Evolutionary conservation across 2,797 vertebrate genomes (phyloP).

Genomic region (Falco rusticolus): DNA sequence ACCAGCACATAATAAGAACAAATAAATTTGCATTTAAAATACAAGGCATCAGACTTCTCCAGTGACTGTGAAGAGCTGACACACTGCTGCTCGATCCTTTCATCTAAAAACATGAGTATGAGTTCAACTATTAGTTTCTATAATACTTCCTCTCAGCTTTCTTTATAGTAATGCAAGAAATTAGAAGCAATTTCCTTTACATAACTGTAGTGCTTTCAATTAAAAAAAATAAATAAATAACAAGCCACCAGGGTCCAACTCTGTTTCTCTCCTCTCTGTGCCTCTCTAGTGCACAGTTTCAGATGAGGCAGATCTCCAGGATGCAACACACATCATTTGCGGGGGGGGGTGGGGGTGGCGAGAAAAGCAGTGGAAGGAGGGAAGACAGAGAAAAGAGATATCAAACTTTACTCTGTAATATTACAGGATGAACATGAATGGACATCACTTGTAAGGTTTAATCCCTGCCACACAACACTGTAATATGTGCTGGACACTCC

Average conservation of each 20-base stretch:
- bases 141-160: background rate
- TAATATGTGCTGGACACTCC: background rate
- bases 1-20: background rate
- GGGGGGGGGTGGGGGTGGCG: background rate
- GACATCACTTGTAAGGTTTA: background rate
- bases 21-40: conserved; percentile 2
- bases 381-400: background rate
- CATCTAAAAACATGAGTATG: fast-evolving
- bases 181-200: background rate
- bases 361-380: background rate
- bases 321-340: background rate
- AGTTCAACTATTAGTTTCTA: background rate
- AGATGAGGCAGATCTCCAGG: background rate
- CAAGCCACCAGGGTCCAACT: too few species aligned
- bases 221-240: too few species aligned
- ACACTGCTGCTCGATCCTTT: background rate
- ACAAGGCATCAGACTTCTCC: background rate
- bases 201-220: background rate
- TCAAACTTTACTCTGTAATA: background rate
- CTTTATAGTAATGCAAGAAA: background rate
- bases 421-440: background rate
- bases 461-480: fast-evolving
- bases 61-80: background rate
- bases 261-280: background rate
- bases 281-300: background rate